Base-by-base conservation (phyloP, 2,888 invertebrate species). In the Cynaeus angustus region DNA sequence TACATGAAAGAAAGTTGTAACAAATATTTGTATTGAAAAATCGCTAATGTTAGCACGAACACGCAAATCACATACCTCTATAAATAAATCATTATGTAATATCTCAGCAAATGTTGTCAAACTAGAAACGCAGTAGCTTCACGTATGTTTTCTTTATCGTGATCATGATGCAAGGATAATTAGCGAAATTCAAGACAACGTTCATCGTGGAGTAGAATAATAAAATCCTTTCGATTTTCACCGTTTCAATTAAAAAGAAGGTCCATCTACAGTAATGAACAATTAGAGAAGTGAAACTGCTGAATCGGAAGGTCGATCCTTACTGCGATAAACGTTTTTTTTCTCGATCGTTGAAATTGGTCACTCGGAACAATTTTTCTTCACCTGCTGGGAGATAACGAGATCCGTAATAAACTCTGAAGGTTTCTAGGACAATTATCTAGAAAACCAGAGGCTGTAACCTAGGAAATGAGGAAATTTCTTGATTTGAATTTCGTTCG, bases 141-240 rank as follows among this genome's bases (percentile, higher is more conserved):
- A 21, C 21, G 21, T 21, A 4, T 21, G 4, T 21, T 21, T 21
- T 3, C 4, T 21, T n/a, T n/a, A n/a, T 43, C 43, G 33, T 37
- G 10, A 1, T 37, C 10, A 45, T 45, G 16, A 14, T 45, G 14
- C 16, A 45, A 45, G 45, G 45, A 45, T 45, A 12, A 45, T 10
- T 9, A 45, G 48, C 21, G 26, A 21, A 48, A 21, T 48, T 16
- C 21, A 21, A 4, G 1, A 21, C 21, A 10, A 12, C 3, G 14
- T n/a, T n/a, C n/a, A n/a, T n/a, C n/a, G n/a, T n/a, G n/a, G n/a
- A n/a, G n/a, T 46, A 10, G 26, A 48, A 48, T 26, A 26, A 41
- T 10, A 12, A 41, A 41, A 13, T 14, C 12, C 52, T 53, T 53
- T 53, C 52, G 52, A 53, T 53, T 53, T 53, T 53, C 52, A 53